These are phyloP conservation scores for Leuciscus waleckii DNA, from an alignment of 2,797 vertebrate genomes.

Conservation along the genomic window DNA sequence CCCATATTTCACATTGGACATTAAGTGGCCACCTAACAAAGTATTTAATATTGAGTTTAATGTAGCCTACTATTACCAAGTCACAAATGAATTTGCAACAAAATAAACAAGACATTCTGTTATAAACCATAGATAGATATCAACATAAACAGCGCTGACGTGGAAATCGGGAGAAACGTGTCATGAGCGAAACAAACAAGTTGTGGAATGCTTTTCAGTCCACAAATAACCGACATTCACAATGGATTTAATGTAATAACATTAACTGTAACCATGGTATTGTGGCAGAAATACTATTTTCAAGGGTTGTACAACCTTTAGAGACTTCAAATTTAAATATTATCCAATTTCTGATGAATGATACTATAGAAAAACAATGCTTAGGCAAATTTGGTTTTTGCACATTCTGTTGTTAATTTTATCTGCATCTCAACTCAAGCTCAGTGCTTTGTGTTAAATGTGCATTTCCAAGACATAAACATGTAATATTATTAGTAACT, in stretches of 20 bases:
- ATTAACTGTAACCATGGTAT: background rate
- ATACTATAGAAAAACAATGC: too few species aligned
- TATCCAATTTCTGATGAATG: background rate
- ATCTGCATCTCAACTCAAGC: too few species aligned
- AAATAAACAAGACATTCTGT: too few species aligned
- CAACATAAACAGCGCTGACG: background rate
- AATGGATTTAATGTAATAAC: background rate
- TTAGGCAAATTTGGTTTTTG: too few species aligned
- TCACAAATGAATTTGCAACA: too few species aligned
- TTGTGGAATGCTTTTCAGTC: background rate
- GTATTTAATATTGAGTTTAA: background rate
- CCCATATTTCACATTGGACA: background rate
- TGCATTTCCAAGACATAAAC: too few species aligned
- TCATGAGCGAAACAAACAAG: background rate
- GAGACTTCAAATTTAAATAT: background rate
- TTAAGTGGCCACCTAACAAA: background rate
- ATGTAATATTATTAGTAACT: too few species aligned
- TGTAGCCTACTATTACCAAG: background rate
- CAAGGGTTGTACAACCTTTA: background rate
- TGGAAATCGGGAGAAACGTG: background rate
- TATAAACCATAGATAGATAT: too few species aligned
- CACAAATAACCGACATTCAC: background rate
- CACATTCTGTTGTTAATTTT: too few species aligned
- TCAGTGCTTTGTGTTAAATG: too few species aligned
- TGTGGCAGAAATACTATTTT: background rate